Conservation (phyloP, 2,797 vertebrate species). For the Antennarius maculatus region DNA sequence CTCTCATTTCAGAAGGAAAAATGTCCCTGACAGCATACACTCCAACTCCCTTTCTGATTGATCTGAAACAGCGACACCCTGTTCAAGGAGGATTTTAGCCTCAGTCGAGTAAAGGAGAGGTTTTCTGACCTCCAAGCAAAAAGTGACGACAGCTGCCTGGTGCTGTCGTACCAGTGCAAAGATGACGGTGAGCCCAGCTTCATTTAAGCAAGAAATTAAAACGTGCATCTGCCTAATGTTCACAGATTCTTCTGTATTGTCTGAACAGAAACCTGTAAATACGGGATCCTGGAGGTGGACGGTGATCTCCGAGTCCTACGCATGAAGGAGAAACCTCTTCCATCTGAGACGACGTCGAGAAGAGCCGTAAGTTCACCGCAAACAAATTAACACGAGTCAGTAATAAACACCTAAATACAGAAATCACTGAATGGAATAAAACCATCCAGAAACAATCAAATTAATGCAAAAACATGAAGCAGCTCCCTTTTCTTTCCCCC, state of each 20-base stretch:
- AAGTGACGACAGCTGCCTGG: slow-evolving; percentile 70
- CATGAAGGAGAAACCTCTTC: slow-evolving; percentile 85
- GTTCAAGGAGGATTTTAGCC: slow-evolving; percentile 86
- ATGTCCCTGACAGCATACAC: no score
- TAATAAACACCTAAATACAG: no score
- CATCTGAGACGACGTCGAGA: slow-evolving; percentile 79
- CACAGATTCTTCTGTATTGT: not conserved
- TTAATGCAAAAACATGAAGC: no score
- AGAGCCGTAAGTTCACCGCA: slow-evolving; percentile 76
- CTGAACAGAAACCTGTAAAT: slow-evolving; percentile 81
- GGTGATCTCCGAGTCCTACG: slow-evolving; percentile 63
- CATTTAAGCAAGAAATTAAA: not conserved
- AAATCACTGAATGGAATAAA: no score
- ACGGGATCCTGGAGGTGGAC: slow-evolving; percentile 85
- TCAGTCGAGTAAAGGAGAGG: slow-evolving; percentile 62
- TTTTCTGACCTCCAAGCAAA: slow-evolving; percentile 68
- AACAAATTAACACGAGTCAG: not conserved
- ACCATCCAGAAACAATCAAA: no score
- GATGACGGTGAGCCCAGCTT: slow-evolving; percentile 75
- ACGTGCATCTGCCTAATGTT: not conserved
- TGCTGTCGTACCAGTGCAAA: slow-evolving; percentile 83
- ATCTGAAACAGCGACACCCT: slow-evolving; percentile 81
- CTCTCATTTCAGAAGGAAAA: no score
- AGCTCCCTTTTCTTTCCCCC: no score
- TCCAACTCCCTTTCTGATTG: not conserved